phyloP scores from a whole-genome alignment of 2,888 invertebrate genomes.

The Sipha maydis region DNA sequence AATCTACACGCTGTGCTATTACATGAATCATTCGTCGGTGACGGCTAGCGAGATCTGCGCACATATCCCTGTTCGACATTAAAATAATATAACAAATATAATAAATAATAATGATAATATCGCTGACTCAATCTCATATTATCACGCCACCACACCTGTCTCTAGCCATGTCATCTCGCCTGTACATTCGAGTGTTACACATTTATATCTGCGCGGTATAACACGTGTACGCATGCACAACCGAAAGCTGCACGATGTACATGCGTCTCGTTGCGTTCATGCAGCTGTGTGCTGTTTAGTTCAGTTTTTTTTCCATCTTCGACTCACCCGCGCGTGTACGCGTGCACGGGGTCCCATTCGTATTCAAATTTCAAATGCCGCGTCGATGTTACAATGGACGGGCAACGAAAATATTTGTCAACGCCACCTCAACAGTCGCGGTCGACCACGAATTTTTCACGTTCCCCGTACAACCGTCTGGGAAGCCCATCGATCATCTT shows the following conservation, averaged over 20 bases:
- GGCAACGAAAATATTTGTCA: conserved; percentile 59
- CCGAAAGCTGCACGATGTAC: conserved; percentile 19
- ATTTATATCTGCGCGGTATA: background rate
- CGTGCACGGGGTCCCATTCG: background rate
- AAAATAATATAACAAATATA: too few relatives aligned
- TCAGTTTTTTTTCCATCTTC: background rate
- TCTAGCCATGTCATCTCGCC: background rate
- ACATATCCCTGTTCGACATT: too few relatives aligned
- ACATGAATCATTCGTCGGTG: background rate
- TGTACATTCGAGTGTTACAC: background rate
- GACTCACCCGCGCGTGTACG: background rate
- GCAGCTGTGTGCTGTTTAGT: background rate
- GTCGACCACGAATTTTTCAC: conserved; percentile 60
- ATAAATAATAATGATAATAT: background rate
- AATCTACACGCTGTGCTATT: conserved; percentile 16
- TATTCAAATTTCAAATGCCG: conserved; percentile 58
- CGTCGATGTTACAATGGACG: conserved; percentile 26
- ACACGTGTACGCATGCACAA: background rate
- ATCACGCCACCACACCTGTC: background rate
- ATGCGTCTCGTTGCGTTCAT: background rate
- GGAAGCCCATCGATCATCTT: conserved; percentile 58
- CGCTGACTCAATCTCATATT: background rate
- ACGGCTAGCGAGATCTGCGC: too few relatives aligned
- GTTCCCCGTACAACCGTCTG: conserved; percentile 5
- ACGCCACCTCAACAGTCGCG: conserved; percentile 51